A percentile compares a stretch with the other conserved stretches of the same genome.
These are phyloP conservation scores for Hyles lineata DNA, from an alignment of 2,888 invertebrate species.

Conservation along the genomic window DNA sequence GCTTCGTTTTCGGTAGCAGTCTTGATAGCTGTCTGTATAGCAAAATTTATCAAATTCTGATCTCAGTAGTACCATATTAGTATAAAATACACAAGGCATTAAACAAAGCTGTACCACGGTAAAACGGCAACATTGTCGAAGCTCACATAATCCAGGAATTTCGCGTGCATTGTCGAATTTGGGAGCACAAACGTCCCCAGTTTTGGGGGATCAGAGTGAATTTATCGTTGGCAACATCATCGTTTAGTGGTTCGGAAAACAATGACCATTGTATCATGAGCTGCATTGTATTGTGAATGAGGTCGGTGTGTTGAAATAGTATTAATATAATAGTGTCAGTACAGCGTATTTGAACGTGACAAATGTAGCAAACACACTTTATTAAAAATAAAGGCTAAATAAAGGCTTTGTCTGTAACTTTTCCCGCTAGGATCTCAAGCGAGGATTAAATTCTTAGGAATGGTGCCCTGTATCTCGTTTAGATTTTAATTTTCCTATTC, in stretches of 20 bases:
- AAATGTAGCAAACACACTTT: neutral
- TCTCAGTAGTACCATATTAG: too few species aligned
- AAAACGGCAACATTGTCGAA: neutral
- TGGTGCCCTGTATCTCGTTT: too few species aligned
- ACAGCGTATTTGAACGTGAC: neutral
- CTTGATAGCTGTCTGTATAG: too few species aligned
- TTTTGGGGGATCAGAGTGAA: conserved; percentile 13
- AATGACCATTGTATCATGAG: conserved; percentile 22
- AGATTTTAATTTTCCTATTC: too few species aligned
- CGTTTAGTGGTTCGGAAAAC: conserved; percentile 20
- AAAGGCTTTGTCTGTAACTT: too few species aligned
- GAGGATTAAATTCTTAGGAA: too few species aligned
- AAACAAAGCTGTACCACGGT: neutral
- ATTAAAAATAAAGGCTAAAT: too few species aligned
- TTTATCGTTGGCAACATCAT: conserved; percentile 8
- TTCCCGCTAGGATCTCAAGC: too few species aligned
- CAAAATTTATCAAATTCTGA: too few species aligned
- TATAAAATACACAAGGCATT: neutral
- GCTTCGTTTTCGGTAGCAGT: too few species aligned
- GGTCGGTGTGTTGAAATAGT: neutral
- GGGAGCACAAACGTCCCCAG: conserved; percentile 8
- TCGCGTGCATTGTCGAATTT: neutral
- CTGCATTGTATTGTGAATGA: neutral
- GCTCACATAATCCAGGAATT: conserved; percentile 1
- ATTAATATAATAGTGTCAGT: neutral